Evolutionary conservation across 2,797 vertebrate species (phyloP).

Genomic region (Furcifer pardalis): DNA sequence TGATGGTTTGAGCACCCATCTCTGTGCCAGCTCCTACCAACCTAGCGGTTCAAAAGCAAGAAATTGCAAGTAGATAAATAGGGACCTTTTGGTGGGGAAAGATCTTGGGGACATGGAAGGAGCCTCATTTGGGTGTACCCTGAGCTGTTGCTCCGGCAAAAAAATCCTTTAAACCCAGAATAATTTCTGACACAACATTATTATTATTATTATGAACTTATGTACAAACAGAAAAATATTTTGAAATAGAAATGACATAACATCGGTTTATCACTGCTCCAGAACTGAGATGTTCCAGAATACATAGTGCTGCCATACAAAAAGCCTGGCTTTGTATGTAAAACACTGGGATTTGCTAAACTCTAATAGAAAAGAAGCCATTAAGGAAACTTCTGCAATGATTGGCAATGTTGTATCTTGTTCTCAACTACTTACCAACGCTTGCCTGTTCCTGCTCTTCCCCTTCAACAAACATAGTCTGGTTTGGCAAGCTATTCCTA

Average conservation of each 20-base stretch:
- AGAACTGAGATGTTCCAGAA: not conserved
- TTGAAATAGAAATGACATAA: not conserved
- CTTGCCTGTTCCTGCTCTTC: constrained; percentile 86
- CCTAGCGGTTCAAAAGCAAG: too few species aligned
- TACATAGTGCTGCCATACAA: not conserved
- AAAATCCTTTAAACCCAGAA: too few species aligned
- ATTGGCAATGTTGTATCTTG: not conserved
- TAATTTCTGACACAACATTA: too few species aligned
- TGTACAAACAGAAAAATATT: not conserved
- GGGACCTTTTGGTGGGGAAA: too few species aligned
- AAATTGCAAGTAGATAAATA: too few species aligned
- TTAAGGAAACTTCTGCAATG: constrained; percentile 22
- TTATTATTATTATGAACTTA: not conserved
- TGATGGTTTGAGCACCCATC: too few species aligned
- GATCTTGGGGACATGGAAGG: too few species aligned
- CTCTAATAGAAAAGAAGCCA: not conserved
- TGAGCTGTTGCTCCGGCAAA: too few species aligned
- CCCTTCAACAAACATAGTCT: constrained; percentile 88
- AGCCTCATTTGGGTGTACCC: too few species aligned
- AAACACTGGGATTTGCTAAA: not conserved
- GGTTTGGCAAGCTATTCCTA: constrained; percentile 96
- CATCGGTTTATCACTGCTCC: not conserved
- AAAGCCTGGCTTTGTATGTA: not conserved
- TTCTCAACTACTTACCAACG: constrained; percentile 79
- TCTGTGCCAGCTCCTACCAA: too few species aligned